Conservation (phyloP, 1,140 invertebrate species). For the Drosophila athabasca region DNA sequence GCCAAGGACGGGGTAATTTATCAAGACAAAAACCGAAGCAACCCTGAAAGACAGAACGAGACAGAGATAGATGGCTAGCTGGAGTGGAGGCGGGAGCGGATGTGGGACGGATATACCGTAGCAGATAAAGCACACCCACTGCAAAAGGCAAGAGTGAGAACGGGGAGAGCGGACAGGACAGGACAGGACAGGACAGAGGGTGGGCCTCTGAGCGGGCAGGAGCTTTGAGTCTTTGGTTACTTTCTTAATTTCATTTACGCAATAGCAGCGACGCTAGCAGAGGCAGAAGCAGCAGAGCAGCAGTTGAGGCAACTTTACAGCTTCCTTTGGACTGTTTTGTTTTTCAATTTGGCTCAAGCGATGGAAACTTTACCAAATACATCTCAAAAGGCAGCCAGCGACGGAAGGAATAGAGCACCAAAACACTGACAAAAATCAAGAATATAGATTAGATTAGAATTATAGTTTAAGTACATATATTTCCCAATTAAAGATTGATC, state of each 20-base stretch:
- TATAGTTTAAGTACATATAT: too few relatives aligned
- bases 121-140: conserved; percentile 14
- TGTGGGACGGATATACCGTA: conserved; percentile 31
- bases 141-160: conserved; percentile 8
- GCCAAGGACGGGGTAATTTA: conserved; percentile 80
- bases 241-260: conserved; percentile 81
- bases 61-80: not conserved
- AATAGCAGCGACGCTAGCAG: conserved; percentile 48
- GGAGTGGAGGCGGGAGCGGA: conserved; percentile 8
- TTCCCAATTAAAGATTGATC: too few relatives aligned
- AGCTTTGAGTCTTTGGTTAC: conserved; percentile 78
- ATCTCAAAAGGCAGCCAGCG: conserved; percentile 61
- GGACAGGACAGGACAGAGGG: not conserved
- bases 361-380: conserved; percentile 77
- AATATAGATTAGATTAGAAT: too few relatives aligned
- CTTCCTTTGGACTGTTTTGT: conserved; percentile 75
- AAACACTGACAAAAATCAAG: too few relatives aligned
- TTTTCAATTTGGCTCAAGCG: conserved; percentile 72
- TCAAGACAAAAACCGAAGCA: conserved; percentile 75
- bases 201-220: conserved; percentile 13
- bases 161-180: conserved; percentile 7
- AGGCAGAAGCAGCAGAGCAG: not conserved
- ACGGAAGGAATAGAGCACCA: conserved; percentile 5
- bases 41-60: conserved; percentile 12
- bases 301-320: conserved; percentile 61